These are phyloP conservation scores for Myiothlypis chrysogaster DNA, from an alignment of 2,797 vertebrate species.

Conservation along the genomic window DNA sequence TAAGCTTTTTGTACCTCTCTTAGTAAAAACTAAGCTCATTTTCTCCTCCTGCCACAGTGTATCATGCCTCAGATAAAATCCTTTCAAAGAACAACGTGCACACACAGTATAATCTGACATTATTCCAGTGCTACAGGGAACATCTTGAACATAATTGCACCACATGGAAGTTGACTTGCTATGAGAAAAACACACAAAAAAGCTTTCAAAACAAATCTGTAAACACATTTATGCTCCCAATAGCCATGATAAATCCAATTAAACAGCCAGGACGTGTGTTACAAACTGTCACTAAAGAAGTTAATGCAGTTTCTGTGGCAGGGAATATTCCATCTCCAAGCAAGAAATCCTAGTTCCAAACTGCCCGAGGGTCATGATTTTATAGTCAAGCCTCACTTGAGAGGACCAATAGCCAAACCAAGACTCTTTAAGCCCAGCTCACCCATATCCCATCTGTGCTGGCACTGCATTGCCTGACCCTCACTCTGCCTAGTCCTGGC, in stretches of 20 bases:
- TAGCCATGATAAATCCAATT: conserved; percentile 56
- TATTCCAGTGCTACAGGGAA: conserved; percentile 48
- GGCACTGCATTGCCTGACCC: background rate
- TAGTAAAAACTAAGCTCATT: conserved; percentile 5
- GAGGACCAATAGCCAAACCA: background rate
- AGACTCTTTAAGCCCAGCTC: background rate
- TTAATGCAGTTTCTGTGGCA: conserved; percentile 8
- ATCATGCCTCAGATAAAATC: background rate
- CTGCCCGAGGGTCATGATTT: background rate
- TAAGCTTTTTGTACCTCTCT: background rate
- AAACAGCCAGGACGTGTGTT: conserved; percentile 37
- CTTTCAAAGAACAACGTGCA: background rate
- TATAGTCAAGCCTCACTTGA: background rate
- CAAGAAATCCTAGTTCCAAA: background rate
- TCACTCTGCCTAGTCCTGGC: background rate
- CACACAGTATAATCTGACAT: background rate
- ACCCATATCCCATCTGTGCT: accelerated
- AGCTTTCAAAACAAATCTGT: conserved; percentile 70
- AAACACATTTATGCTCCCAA: conserved; percentile 58
- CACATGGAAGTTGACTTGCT: conserved; percentile 55
- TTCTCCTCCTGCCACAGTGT: background rate
- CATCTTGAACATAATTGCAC: conserved; percentile 52
- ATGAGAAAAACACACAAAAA: conserved; percentile 59
- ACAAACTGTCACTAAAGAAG: conserved; percentile 30
- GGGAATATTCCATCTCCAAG: background rate